Evolutionary conservation across 2,888 invertebrate species (phyloP).

Genomic region (Anagyrus pseudococci): DNA sequence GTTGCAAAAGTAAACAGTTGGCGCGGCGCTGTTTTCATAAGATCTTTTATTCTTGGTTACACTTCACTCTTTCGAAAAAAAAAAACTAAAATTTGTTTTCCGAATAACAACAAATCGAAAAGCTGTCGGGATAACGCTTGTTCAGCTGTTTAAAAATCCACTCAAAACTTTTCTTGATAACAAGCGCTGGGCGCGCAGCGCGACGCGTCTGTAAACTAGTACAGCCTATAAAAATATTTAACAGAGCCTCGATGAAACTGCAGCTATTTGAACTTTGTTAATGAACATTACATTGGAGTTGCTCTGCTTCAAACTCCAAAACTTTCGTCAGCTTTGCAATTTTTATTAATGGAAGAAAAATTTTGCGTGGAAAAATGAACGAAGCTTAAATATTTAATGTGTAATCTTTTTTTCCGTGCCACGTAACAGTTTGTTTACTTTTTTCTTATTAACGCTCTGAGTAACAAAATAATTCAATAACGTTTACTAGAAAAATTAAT

Average conservation of each 20-base stretch:
- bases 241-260: too few species aligned
- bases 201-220: too few species aligned
- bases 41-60: neutral
- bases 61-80: neutral
- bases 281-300: too few species aligned
- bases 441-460: neutral
- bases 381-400: neutral
- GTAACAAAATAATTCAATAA: neutral
- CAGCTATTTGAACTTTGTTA: too few species aligned
- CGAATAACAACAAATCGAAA: slow-evolving; percentile 7
- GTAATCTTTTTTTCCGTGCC: neutral
- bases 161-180: slow-evolving; percentile 19
- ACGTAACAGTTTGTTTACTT: neutral
- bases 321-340: too few species aligned
- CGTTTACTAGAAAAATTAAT: too few species aligned
- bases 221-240: too few species aligned
- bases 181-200: too few species aligned
- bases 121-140: slow-evolving; percentile 12
- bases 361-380: neutral
- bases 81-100: slow-evolving; percentile 24
- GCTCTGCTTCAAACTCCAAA: too few species aligned
- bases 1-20: slow-evolving; percentile 20
- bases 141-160: slow-evolving; percentile 20
- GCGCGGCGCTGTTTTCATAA: slow-evolving; percentile 30
- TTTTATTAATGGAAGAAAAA: too few species aligned